These are phyloP conservation scores for Botia kubotai DNA, from an alignment of 2,797 vertebrate genomes.

Conservation along the genomic window DNA sequence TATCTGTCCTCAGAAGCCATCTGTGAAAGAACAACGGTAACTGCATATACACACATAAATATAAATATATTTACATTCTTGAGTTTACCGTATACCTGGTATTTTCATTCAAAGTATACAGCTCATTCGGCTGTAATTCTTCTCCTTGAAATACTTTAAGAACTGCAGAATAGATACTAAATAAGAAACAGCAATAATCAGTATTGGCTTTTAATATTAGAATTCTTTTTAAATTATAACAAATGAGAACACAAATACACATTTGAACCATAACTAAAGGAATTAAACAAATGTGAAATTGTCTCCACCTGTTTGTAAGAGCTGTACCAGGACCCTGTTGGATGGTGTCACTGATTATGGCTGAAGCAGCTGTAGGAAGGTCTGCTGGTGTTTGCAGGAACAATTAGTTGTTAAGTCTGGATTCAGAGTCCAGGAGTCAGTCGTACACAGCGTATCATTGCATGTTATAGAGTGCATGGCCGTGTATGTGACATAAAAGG, in stretches of 20 bases:
- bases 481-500: too few relatives aligned
- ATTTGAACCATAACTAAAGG: background rate
- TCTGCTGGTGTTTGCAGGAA: background rate
- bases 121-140: slow-evolving; percentile 81
- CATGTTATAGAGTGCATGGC: too few relatives aligned
- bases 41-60: too few relatives aligned
- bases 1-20: slow-evolving; percentile 83
- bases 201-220: background rate
- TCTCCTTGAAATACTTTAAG: slow-evolving; percentile 86
- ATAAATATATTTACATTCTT: background rate
- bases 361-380: background rate
- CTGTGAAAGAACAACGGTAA: slow-evolving; percentile 62
- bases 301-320: slow-evolving; percentile 27
- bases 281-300: background rate
- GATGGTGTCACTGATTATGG: background rate
- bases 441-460: too few relatives aligned
- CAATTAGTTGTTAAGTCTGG: background rate
- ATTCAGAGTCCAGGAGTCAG: too few relatives aligned
- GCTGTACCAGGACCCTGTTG: slow-evolving; percentile 8
- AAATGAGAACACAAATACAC: background rate
- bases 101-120: slow-evolving; percentile 82
- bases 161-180: slow-evolving; percentile 83
- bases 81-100: slow-evolving; percentile 76
- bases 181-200: slow-evolving; percentile 6
- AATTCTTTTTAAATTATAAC: too few relatives aligned